phyloP scores from a whole-genome alignment of 2,888 invertebrate species.

The Leucozona laternaria region DNA sequence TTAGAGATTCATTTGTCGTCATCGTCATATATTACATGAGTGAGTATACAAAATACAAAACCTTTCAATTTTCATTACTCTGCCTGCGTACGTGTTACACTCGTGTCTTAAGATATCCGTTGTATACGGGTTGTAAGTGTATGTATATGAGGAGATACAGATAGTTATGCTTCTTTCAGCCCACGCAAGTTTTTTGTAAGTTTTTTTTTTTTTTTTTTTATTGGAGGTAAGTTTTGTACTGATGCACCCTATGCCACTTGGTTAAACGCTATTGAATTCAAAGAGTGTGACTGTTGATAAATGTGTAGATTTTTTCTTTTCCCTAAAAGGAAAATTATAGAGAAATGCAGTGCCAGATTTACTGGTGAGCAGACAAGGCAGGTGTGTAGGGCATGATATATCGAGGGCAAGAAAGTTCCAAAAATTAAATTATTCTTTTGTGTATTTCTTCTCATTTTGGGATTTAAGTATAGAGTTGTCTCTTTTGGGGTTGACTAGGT shows the following conservation, averaged over 20 bases:
- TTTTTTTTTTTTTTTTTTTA: constrained; percentile 1
- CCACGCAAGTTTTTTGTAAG: constrained; percentile 44
- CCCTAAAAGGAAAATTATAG: constrained; percentile 33
- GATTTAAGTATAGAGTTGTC: no score
- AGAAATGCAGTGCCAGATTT: constrained; percentile 15
- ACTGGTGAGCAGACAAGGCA: neutral
- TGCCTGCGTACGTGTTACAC: constrained; percentile 52
- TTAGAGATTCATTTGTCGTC: constrained; percentile 71
- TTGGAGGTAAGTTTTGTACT: constrained; percentile 14
- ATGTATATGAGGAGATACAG: neutral
- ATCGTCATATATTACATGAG: constrained; percentile 50
- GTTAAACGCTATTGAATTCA: constrained; percentile 39
- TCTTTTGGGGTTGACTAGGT: no score
- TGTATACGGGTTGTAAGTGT: neutral
- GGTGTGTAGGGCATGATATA: neutral
- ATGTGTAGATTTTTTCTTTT: constrained; percentile 31
- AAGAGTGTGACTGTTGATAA: constrained; percentile 61
- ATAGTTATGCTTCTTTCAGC: constrained; percentile 28
- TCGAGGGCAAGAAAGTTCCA: neutral
- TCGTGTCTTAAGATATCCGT: constrained; percentile 48
- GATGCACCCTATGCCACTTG: constrained; percentile 56
- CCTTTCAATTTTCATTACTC: constrained; percentile 65
- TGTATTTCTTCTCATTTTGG: no score
- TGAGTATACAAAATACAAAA: constrained; percentile 53
- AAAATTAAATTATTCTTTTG: neutral